Evolutionary conservation across 2,797 vertebrate species (phyloP).

Genomic region (Karalla daura): DNA sequence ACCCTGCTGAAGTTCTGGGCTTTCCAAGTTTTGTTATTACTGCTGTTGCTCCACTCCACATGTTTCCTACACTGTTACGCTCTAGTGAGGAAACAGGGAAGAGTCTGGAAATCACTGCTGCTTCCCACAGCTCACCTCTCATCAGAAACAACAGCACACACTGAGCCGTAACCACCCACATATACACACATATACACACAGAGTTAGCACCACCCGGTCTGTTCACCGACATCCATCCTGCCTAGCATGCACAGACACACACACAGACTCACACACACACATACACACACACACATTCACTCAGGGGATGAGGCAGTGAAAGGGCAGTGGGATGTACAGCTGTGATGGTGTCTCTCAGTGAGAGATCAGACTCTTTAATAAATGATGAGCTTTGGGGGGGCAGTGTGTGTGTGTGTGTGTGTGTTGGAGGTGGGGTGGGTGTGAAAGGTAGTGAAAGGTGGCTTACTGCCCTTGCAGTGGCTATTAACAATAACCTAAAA

Average conservation of each 20-base stretch:
- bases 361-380: constrained; percentile 80
- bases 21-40: constrained; percentile 13
- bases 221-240: constrained; percentile 43
- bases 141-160: constrained; percentile 46
- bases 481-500: constrained; percentile 2
- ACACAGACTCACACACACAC: constrained; percentile 36
- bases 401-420: constrained; percentile 33
- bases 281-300: constrained; percentile 43
- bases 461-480: constrained; percentile 33
- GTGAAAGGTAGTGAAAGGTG: constrained; percentile 40
- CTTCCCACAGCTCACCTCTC: constrained; percentile 62
- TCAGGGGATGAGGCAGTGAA: constrained; percentile 68
- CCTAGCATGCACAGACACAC: constrained; percentile 46
- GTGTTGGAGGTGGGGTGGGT: constrained; percentile 11
- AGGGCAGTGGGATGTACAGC: constrained; percentile 80
- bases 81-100: constrained; percentile 59
- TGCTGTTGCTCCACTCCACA: constrained; percentile 30
- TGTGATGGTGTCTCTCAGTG: constrained; percentile 76
- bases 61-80: constrained; percentile 49
- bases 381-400: constrained; percentile 68
- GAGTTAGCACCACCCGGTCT: constrained; percentile 24
- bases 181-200: constrained; percentile 1
- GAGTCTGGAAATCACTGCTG: constrained; percentile 61
- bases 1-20: constrained; percentile 15
- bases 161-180: background rate